Base-by-base conservation (phyloP, 2,888 invertebrate genomes). In the Cephonodes hylas region DNA sequence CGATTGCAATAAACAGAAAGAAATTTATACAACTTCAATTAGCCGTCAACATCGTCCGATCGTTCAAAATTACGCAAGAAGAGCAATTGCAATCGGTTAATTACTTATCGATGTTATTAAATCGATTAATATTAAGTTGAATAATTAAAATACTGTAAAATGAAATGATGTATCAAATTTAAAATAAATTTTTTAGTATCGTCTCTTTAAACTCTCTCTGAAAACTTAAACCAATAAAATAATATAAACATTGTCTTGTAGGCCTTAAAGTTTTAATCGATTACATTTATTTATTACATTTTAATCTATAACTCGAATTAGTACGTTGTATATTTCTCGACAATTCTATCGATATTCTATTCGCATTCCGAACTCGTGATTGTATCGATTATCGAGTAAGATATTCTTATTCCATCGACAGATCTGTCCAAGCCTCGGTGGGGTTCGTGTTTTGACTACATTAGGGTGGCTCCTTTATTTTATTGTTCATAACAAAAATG, bases 401-500 rank as follows among this genome's bases (percentile, higher is more conserved):
- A 42, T 25, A 58, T 58, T 58, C 15, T 42, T 42, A 58, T 25
- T 42, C 42, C 44, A 18, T 58, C 58, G 42, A 44, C 23, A 10
- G 25, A 25, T 44, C 18, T 13, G 38, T 38, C 20, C 18, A n/a
- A 4, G 57, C 15, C 15, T 42, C 10, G 18, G 15, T 42, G 57
- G 22, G 44, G 44, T 23, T 62, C 71, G 66, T 66, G 69, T 67
- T 63, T 65, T 62, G 67, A 68, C 66, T 64, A 69, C 68, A 69
- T 73, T 68, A 68, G 63, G 71, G 69, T 71, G 67, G 38, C 61
- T 64, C 60, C 58, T 18, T 59, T 59, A 60, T 34, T 53, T 67
- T 67, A 68, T 68, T 66, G 68, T 76, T 71, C 72, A 74, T 69
- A 57, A 7, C 8, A 57, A 53, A 60, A 45, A 53, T 67, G 64